A percentile compares a stretch with the other conserved stretches of the same genome.
phyloP scores from a whole-genome alignment of 2,888 invertebrate genomes.

The Tetropium fuscum region DNA sequence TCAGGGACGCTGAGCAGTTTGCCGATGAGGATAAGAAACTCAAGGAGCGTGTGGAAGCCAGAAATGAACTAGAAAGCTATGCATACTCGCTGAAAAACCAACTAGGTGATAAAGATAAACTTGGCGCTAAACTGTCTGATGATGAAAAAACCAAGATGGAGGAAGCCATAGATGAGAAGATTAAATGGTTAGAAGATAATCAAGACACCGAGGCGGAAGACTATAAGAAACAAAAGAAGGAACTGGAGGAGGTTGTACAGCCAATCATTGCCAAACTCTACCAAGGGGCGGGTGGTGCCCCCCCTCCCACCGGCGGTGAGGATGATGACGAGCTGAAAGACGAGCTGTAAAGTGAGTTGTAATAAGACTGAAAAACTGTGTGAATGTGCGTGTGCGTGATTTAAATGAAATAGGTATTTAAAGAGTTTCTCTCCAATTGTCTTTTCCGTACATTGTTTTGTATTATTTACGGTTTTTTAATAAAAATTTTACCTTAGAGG shows the following conservation, averaged over 20 bases:
- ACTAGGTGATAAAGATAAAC: constrained; percentile 88
- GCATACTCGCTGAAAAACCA: constrained; percentile 98
- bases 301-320: constrained; percentile 77
- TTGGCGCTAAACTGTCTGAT: constrained; percentile 86
- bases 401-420: constrained; percentile 22
- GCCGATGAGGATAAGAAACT: constrained; percentile 98
- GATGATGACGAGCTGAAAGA: constrained; percentile 85
- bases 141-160: constrained; percentile 96
- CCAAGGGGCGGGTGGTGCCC: constrained; percentile 84
- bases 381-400: constrained; percentile 30
- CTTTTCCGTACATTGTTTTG: constrained; percentile 29
- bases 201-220: constrained; percentile 93
- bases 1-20: constrained; percentile 98
- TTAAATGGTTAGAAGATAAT: constrained; percentile 98
- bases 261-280: constrained; percentile 98
- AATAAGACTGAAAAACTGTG: constrained; percentile 55
- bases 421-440: constrained; percentile 24
- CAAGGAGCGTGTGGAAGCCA: constrained; percentile 94
- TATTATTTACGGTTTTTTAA: constrained; percentile 47
- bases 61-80: constrained; percentile 97
- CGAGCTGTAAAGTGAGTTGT: constrained; percentile 74
- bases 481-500: constrained; percentile 46
- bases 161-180: constrained; percentile 94
- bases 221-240: constrained; percentile 95
- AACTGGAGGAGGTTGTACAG: constrained; percentile 93